Evolutionary conservation across 2,113 vertebrate species (phyloP).

Genomic region (Chloebia gouldiae): DNA sequence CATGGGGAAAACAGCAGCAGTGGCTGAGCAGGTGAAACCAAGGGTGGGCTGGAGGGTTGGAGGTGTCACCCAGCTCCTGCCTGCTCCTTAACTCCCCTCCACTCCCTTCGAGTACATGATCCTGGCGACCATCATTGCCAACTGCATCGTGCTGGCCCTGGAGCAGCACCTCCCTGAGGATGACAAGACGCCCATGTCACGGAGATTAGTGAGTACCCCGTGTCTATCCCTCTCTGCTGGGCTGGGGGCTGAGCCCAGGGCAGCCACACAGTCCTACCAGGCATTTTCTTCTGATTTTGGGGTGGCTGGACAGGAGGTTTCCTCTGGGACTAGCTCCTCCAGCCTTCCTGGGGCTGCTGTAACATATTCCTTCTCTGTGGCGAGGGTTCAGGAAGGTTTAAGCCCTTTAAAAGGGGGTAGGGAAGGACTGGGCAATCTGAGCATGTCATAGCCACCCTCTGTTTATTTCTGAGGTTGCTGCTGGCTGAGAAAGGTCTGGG

Average conservation of each 20-base stretch:
- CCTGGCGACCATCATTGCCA: slow-evolving; percentile 96
- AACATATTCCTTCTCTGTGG: neutral
- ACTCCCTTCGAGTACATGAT: slow-evolving; percentile 99
- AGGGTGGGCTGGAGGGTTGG: neutral
- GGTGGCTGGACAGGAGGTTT: neutral
- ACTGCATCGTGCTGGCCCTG: slow-evolving; percentile 95
- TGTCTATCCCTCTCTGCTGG: neutral
- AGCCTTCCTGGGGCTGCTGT: neutral
- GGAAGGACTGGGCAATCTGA: neutral
- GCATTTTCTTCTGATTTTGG: neutral
- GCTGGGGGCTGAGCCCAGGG: neutral
- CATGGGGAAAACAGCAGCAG: neutral
- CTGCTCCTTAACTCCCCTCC: slow-evolving; percentile 81
- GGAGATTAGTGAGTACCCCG: slow-evolving; percentile 85
- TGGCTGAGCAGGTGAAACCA: neutral
- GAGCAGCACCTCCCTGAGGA: slow-evolving; percentile 96
- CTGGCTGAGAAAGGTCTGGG: neutral
- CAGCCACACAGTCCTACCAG: neutral
- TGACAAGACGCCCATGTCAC: slow-evolving; percentile 97
- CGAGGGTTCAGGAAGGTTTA: neutral
- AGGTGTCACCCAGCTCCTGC: neutral
- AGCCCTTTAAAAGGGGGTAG: neutral
- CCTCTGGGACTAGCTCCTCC: neutral
- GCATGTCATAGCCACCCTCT: neutral
- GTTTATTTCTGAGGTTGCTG: neutral